Evolutionary conservation across 2,797 vertebrate species (phyloP).

Genomic region (Sebastes ruberrimus): DNA sequence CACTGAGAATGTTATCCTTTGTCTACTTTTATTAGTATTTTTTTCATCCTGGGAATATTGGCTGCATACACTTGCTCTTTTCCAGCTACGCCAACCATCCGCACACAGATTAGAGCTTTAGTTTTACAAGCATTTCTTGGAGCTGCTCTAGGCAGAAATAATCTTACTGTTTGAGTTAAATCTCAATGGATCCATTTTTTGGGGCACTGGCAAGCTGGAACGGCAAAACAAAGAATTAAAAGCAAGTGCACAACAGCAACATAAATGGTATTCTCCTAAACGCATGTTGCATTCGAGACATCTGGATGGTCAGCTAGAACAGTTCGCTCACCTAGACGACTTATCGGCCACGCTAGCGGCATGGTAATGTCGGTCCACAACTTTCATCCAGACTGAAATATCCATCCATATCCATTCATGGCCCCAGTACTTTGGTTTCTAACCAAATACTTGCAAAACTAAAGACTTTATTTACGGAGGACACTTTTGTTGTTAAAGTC

Average conservation of each 20-base stretch:
- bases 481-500: no score
- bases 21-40: background rate
- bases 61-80: slow-evolving; percentile 12
- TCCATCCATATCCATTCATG: background rate
- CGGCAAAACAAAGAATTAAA: background rate
- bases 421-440: background rate
- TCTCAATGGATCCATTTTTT: slow-evolving; percentile 16
- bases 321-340: background rate
- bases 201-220: background rate
- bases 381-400: background rate
- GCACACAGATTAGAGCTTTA: slow-evolving; percentile 42
- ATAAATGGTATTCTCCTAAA: background rate
- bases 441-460: no score
- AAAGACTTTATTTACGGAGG: no score
- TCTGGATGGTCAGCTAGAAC: background rate
- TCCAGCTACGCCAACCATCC: slow-evolving; percentile 17
- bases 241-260: background rate
- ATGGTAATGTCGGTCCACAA: background rate
- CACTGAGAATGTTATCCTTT: background rate
- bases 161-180: slow-evolving; percentile 35
- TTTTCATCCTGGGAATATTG: slow-evolving; percentile 7
- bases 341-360: background rate
- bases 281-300: background rate
- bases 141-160: slow-evolving; percentile 34
- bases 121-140: slow-evolving; percentile 42